Evolutionary conservation across 2,888 invertebrate genomes (phyloP).

Genomic region (Cactoblastis cactorum): DNA sequence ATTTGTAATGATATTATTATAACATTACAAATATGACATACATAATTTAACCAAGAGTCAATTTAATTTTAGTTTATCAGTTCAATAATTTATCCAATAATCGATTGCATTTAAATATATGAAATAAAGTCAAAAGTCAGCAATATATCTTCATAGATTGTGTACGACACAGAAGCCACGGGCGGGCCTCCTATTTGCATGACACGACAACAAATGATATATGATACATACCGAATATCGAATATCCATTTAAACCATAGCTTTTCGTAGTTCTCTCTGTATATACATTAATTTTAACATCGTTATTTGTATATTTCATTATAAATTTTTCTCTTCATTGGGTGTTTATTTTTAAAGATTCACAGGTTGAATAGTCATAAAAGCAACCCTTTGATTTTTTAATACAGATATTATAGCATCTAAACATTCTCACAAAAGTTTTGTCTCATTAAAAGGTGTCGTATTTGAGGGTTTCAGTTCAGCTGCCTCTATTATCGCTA

Average conservation of each 20-base stretch:
- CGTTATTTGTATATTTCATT: background rate
- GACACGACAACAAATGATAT: constrained; percentile 7
- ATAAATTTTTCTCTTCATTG: background rate
- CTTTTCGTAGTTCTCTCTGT: background rate
- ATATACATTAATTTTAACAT: background rate
- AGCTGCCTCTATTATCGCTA: constrained; percentile 63
- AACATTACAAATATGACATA: too few relatives aligned
- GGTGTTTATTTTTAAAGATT: constrained; percentile 5
- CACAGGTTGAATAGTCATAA: constrained; percentile 30
- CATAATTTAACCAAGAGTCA: too few relatives aligned
- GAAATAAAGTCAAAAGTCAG: constrained; percentile 5
- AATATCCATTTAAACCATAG: background rate
- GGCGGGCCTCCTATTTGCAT: constrained; percentile 10
- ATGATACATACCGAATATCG: background rate
- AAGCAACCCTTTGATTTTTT: constrained; percentile 49
- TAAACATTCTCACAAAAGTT: constrained; percentile 52
- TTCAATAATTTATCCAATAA: background rate
- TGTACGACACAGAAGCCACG: constrained; percentile 8
- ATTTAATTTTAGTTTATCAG: too few relatives aligned
- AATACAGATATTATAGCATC: constrained; percentile 44
- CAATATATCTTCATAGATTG: constrained; percentile 7
- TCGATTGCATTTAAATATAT: constrained; percentile 1
- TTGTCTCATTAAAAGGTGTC: constrained; percentile 66
- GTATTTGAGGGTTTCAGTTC: constrained; percentile 42
- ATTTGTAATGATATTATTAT: too few relatives aligned